phyloP scores from a whole-genome alignment of 1,140 invertebrate genomes.

The Plutomurus gul region DNA sequence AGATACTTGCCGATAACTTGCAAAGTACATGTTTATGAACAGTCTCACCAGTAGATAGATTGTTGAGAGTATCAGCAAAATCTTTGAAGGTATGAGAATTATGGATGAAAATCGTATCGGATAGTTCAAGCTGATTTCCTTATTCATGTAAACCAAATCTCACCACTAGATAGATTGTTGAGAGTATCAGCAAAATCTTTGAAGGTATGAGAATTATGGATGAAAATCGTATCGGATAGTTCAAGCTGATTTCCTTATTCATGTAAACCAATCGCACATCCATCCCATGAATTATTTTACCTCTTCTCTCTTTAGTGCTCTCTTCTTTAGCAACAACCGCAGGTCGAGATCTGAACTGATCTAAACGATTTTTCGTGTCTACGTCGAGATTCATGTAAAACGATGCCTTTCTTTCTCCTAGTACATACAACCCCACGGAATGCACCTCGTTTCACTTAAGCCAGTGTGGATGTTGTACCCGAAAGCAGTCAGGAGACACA shows the following conservation, averaged over 20 bases:
- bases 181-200: constrained; percentile 1
- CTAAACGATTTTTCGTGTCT: background rate
- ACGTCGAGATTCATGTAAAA: background rate
- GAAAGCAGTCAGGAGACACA: too few species aligned
- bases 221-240: constrained; percentile 27
- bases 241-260: constrained; percentile 44
- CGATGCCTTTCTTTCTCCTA: background rate
- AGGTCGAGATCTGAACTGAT: constrained; percentile 1
- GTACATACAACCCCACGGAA: too few species aligned
- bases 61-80: background rate
- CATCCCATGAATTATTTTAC: constrained; percentile 42
- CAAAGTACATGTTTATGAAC: too few species aligned
- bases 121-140: constrained; percentile 25
- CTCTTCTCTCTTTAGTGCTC: background rate
- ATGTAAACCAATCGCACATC: constrained; percentile 39
- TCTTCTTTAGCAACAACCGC: background rate
- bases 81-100: constrained; percentile 15
- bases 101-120: constrained; percentile 13
- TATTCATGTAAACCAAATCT: too few species aligned
- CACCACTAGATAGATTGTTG: background rate
- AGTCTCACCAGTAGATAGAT: background rate
- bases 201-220: constrained; percentile 21
- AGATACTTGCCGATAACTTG: too few species aligned
- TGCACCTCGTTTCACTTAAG: too few species aligned
- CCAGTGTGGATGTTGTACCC: too few species aligned